Evolutionary conservation across 2,888 invertebrate genomes (phyloP).

Genomic region (Lottia gigantea): DNA sequence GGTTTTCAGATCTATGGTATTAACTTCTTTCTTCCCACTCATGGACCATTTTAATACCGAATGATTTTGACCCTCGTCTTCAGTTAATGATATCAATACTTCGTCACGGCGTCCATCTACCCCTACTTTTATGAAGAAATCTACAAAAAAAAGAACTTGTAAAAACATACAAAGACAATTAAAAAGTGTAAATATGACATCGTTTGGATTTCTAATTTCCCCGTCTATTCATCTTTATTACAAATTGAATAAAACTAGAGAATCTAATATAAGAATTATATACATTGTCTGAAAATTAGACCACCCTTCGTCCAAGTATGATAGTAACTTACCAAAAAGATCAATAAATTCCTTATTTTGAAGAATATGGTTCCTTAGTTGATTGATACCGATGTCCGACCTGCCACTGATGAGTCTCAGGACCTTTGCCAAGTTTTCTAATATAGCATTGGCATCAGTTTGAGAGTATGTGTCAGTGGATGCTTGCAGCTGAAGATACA

Average conservation of each 20-base stretch:
- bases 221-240: not conserved
- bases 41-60: too few species aligned
- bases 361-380: not conserved
- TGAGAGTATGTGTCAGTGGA: not conserved
- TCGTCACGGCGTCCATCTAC: not conserved
- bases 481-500: not conserved
- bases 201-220: not conserved
- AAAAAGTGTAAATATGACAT: too few species aligned
- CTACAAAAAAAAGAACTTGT: not conserved
- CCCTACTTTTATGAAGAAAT: not conserved
- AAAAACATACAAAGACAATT: not conserved
- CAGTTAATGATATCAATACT: not conserved
- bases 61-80: not conserved
- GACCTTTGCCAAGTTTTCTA: not conserved
- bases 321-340: not conserved
- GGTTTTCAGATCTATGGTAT: not conserved
- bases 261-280: not conserved
- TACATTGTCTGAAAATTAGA: not conserved
- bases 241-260: not conserved
- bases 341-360: not conserved
- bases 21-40: not conserved
- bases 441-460: not conserved
- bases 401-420: not conserved
- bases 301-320: not conserved
- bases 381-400: not conserved